Conservation (phyloP, 2,113 vertebrate genomes). For the Saguinus imperator region DNA sequence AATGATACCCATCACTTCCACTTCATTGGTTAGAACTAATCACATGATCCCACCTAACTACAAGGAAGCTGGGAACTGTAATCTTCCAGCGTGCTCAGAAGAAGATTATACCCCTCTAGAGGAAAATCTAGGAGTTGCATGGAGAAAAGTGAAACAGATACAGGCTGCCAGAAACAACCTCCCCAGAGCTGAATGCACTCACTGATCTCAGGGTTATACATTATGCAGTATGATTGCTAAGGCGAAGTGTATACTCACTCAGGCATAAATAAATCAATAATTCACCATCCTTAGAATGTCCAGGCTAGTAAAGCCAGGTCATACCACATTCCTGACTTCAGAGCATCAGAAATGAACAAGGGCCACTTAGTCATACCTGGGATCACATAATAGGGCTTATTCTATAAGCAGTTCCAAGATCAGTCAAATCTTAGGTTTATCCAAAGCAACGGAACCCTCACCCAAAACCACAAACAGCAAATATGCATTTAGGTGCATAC, state of each 20-base stretch:
- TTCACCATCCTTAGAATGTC: not conserved
- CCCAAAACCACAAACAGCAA: not conserved
- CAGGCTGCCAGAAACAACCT: not conserved
- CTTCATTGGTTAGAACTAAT: constrained; percentile 4
- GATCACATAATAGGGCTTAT: not conserved
- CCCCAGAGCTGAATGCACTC: not conserved
- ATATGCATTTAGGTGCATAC: not conserved
- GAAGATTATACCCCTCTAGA: not conserved
- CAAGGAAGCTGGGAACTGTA: not conserved
- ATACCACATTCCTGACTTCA: not conserved
- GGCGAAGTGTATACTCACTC: not conserved
- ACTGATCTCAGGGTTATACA: not conserved
- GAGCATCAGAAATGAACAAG: not conserved
- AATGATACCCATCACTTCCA: not conserved
- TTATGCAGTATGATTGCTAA: not conserved
- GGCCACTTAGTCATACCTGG: not conserved
- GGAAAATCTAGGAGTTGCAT: not conserved
- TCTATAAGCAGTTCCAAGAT: not conserved
- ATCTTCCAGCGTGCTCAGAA: not conserved
- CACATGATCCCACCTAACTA: not conserved
- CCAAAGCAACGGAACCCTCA: not conserved
- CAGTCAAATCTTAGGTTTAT: constrained; percentile 13
- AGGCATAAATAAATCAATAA: not conserved
- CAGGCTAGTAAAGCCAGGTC: not conserved
- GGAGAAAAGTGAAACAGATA: not conserved